Percentiles rank a stretch among this genome's conserved stretches.
These are phyloP conservation scores for Drosophila hamatofila DNA, from an alignment of 2,888 invertebrate genomes.

Conservation along the genomic window DNA sequence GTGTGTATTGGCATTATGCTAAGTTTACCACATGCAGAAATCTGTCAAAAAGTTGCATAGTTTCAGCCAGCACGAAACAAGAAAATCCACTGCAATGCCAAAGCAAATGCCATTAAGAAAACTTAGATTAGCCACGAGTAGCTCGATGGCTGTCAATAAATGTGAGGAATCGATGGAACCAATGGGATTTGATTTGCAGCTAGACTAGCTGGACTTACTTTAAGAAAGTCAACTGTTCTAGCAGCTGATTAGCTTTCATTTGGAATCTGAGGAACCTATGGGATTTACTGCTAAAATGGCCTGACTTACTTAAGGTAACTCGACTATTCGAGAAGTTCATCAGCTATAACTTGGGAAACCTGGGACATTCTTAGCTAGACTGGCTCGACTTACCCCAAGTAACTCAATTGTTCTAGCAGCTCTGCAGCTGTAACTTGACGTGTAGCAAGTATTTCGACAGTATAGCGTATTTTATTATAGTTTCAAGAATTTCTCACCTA, in stretches of 20 bases:
- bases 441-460: not conserved
- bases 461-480: too few relatives aligned
- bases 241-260: not conserved
- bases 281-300: too few relatives aligned
- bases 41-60: conserved; percentile 67
- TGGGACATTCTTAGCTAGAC: too few relatives aligned
- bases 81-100: conserved; percentile 28
- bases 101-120: conserved; percentile 28
- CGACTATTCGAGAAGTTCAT: not conserved
- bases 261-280: not conserved
- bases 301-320: too few relatives aligned
- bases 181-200: not conserved
- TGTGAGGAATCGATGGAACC: not conserved
- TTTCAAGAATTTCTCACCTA: not conserved
- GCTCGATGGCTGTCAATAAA: conserved; percentile 4
- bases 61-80: conserved; percentile 30
- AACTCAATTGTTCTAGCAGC: not conserved
- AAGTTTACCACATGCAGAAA: conserved; percentile 40
- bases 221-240: not conserved
- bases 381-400: not conserved
- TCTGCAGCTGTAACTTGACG: not conserved
- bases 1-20: conserved; percentile 38
- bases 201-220: too few relatives aligned
- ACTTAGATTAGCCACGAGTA: conserved; percentile 25
- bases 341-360: not conserved